Percentiles rank a stretch among this genome's conserved stretches.
These are phyloP conservation scores for Leptinotarsa peninsularis DNA, from an alignment of 2,888 invertebrate genomes.

Conservation along the genomic window DNA sequence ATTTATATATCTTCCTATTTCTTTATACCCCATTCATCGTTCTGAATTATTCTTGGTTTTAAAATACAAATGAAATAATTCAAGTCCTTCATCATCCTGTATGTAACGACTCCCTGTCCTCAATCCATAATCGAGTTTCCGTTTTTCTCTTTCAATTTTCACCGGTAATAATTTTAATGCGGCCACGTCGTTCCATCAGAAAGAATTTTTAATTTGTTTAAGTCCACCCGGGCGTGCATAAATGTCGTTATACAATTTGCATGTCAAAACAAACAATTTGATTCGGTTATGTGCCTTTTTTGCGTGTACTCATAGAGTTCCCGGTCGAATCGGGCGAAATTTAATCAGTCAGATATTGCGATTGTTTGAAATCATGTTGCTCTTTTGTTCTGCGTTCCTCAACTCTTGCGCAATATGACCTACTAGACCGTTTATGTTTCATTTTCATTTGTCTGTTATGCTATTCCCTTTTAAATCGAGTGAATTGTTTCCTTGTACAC, in stretches of 20 bases:
- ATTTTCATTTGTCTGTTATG: neutral
- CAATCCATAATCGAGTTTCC: constrained; percentile 28
- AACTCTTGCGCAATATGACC: constrained; percentile 5
- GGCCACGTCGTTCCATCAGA: constrained; percentile 47
- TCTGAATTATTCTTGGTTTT: too few relatives aligned
- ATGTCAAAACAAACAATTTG: constrained; percentile 52
- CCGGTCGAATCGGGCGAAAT: constrained; percentile 37
- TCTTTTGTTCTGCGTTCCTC: constrained; percentile 17
- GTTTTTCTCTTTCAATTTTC: constrained; percentile 43
- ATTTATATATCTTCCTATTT: too few relatives aligned
- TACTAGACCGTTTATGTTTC: neutral
- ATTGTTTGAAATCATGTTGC: constrained; percentile 28
- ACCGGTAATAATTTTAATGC: constrained; percentile 46
- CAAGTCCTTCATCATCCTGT: neutral
- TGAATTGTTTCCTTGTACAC: neutral
- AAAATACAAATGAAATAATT: too few relatives aligned
- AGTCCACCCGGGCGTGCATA: constrained; percentile 48
- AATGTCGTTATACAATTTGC: constrained; percentile 53
- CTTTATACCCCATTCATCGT: too few relatives aligned
- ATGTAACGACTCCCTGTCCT: neutral
- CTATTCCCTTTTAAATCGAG: neutral
- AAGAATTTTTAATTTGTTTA: constrained; percentile 56
- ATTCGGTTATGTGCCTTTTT: constrained; percentile 39
- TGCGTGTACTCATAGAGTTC: constrained; percentile 39
- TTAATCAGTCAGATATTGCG: constrained; percentile 40